Evolutionary conservation across 2,797 vertebrate species (phyloP).

Genomic region (Rhincodon typus): DNA sequence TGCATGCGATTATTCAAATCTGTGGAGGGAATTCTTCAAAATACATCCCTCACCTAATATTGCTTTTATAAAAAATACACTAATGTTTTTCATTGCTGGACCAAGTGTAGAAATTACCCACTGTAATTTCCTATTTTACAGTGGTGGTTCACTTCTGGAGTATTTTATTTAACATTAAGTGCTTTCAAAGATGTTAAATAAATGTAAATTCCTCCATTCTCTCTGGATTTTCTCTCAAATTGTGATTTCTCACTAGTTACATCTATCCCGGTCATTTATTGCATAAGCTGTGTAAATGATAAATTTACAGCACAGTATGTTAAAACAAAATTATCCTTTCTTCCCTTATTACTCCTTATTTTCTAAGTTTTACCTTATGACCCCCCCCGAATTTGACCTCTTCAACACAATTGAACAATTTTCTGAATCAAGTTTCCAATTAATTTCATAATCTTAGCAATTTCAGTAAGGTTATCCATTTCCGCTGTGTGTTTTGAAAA

Average conservation of each 20-base stretch:
- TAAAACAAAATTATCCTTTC: background rate
- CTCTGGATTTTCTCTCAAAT: background rate
- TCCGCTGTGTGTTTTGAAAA: background rate
- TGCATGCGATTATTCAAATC: background rate
- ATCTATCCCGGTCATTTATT: background rate
- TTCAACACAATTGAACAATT: background rate
- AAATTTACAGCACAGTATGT: too few species aligned
- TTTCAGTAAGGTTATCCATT: background rate
- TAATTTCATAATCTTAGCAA: background rate
- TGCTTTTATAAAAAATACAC: background rate
- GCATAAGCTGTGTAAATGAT: background rate
- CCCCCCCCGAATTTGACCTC: background rate
- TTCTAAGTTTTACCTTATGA: background rate
- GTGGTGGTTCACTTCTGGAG: background rate
- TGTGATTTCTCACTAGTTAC: background rate
- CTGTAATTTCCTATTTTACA: background rate
- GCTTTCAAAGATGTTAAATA: background rate
- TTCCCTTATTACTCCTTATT: background rate
- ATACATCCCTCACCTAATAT: background rate
- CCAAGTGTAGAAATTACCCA: background rate
- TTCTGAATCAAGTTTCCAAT: background rate
- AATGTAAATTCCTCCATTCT: background rate
- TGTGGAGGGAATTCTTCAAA: background rate
- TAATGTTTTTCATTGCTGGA: background rate
- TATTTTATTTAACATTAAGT: background rate